Evolutionary conservation across 2,888 invertebrate genomes (phyloP).

Genomic region (Cryptus viduatorius): DNA sequence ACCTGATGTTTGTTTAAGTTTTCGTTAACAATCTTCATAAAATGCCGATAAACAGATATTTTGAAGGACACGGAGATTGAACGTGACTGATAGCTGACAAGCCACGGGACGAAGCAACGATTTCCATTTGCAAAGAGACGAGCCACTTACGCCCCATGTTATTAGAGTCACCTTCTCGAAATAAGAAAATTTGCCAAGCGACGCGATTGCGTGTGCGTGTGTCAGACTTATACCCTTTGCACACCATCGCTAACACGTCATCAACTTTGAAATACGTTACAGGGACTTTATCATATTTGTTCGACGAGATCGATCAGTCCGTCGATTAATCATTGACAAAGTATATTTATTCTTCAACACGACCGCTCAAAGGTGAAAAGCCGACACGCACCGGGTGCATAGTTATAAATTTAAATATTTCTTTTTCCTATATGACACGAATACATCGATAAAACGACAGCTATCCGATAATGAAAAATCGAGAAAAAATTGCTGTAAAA

Average conservation of each 20-base stretch:
- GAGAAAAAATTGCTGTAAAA: neutral
- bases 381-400: neutral
- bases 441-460: neutral
- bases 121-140: slow-evolving; percentile 34
- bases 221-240: slow-evolving; percentile 17
- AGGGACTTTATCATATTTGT: slow-evolving; percentile 25
- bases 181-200: slow-evolving; percentile 37
- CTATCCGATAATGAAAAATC: neutral
- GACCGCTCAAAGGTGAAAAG: slow-evolving; percentile 16
- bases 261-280: slow-evolving; percentile 38
- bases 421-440: no score
- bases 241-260: slow-evolving; percentile 41
- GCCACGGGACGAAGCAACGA: neutral
- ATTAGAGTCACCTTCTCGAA: slow-evolving; percentile 1
- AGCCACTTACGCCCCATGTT: slow-evolving; percentile 5
- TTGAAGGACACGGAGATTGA: slow-evolving; percentile 50
- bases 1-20: no score
- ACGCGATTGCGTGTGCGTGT: neutral
- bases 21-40: neutral
- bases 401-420: neutral
- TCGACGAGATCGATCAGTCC: slow-evolving; percentile 31
- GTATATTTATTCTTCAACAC: slow-evolving; percentile 58
- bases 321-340: slow-evolving; percentile 28
- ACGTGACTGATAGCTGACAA: slow-evolving; percentile 60
- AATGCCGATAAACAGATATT: no score